Base-by-base conservation (phyloP, 2,113 vertebrate species). In the Numenius arquata region DNA sequence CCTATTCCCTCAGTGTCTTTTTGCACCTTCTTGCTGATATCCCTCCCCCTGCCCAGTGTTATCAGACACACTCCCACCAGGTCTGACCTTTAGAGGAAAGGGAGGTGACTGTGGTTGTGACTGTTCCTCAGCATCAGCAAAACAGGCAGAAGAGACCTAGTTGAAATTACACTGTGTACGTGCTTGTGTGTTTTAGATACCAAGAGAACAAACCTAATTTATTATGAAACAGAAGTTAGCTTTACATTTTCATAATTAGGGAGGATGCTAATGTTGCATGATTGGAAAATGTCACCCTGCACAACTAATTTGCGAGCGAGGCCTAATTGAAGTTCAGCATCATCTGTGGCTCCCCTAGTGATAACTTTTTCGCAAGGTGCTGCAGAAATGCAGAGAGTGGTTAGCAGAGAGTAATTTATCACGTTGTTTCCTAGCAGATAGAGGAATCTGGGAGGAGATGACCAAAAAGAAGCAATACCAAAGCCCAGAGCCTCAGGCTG, bases 241-340 rank as follows among this genome's bases (percentile, higher is more conserved):
- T 73, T 94, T 94, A 97, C 95, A 92, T 94, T 97, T 96, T 97
- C 96, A 93, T 98, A 98, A 98, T 98, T 96, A 96, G 93, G 97
- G 96, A 96, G 96, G 95, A 93, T 97, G 96, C 89, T 98, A 97
- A 97, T 98, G 87, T 96, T 96, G 94, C 81, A 71, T 98, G 98
- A 98, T 98, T 98, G 97, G 97, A 97, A 98, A 98, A 97, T 97
- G 97, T 98, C 97, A 97, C 92, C 97, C 96, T 94, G 96, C 11
- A 77, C 96, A 97, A 98, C 96, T 97, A 97, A 98, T 98, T 97
- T 97, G 90, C 74, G 83, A 93, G 74, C 55, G 84, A 95, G 95
- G 81, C 88, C 95, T 97, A 96, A 97, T 96, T 98, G 98, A 97
- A 95, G 97, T 91, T 97, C 63, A 38, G 96, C 73, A 56, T 97